Conservation (phyloP, 2,797 vertebrate genomes). For the Micropoecilia bifurca region DNA sequence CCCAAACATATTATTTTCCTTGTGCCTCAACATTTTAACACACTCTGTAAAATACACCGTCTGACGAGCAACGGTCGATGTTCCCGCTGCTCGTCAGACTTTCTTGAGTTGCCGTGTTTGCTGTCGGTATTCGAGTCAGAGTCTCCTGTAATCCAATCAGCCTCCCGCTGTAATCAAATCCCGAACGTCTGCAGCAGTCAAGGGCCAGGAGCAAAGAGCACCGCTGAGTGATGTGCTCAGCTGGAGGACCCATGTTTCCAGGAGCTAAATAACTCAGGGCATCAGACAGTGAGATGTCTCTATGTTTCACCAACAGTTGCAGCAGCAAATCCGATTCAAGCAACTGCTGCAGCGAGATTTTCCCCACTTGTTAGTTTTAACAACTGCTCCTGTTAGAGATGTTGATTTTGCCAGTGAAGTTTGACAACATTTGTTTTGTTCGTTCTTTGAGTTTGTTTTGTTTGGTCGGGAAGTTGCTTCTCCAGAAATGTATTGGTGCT, state of each 20-base stretch:
- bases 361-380: neutral
- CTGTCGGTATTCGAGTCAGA: slow-evolving; percentile 61
- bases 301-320: neutral
- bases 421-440: no score
- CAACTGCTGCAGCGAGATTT: neutral
- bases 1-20: neutral
- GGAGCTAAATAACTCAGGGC: slow-evolving; percentile 40
- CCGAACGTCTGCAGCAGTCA: slow-evolving; percentile 58
- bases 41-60: neutral
- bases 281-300: slow-evolving; percentile 26
- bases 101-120: slow-evolving; percentile 54
- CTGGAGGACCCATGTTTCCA: slow-evolving; percentile 56
- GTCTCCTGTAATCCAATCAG: slow-evolving; percentile 72
- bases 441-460: no score
- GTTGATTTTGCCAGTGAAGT: no score
- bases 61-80: neutral
- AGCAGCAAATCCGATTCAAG: neutral
- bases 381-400: neutral
- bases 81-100: slow-evolving; percentile 48
- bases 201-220: slow-evolving; percentile 26
- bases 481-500: no score
- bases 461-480: no score
- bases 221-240: slow-evolving; percentile 76
- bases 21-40: neutral
- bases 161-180: slow-evolving; percentile 75